Evolutionary conservation across 1,140 invertebrate species (phyloP), one percentile per base, ranked within the genome.

Genomic region (Cydia pomonella): DNA sequence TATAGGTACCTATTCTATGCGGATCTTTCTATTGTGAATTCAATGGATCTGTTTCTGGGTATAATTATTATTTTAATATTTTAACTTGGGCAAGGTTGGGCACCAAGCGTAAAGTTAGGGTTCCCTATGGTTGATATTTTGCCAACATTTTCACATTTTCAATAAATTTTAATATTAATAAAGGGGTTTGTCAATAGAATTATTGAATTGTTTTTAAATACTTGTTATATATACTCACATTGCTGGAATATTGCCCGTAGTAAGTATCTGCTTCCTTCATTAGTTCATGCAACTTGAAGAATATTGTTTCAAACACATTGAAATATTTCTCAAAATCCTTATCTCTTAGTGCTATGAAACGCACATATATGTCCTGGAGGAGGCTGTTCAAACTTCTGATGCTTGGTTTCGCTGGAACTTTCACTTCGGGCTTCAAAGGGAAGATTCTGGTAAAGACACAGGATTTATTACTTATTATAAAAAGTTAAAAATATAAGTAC

Each of bases 231-330:
- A 23, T 59, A 59, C 53, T 59, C 10, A 59, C 53, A 18, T 83
- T 84, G 0, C 87, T 86, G 0, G 82, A 82, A 74, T 87, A 87
- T 21, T 77, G 76, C 10, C 63, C 64, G 38, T 83, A 89, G 53
- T 89, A 88, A 6, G 76, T 73, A 76, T 88, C 86, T 0, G 85
- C 85, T 29, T 71, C 27, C 64, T 87, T 87, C 87, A 89, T 89
- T n/a, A 76, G 74, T 3, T 64, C 71, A 25, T 89, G 80, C 6
- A 89, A 69, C 23, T 72, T 71, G 10, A 74, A 71, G 10, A 90
- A 87, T 23, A 90, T 74, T 3, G 63, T 69, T 16, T 77, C 73
- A 59, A 88, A 86, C 1, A 90, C 84, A 18, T 25, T 78, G 77
- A 85, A 89, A 44, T 88, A 81, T 7, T 73, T 50, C 12, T 74